Conservation (phyloP, 64 coral and sea anemone species). For the Astreopora myriophthalma region DNA sequence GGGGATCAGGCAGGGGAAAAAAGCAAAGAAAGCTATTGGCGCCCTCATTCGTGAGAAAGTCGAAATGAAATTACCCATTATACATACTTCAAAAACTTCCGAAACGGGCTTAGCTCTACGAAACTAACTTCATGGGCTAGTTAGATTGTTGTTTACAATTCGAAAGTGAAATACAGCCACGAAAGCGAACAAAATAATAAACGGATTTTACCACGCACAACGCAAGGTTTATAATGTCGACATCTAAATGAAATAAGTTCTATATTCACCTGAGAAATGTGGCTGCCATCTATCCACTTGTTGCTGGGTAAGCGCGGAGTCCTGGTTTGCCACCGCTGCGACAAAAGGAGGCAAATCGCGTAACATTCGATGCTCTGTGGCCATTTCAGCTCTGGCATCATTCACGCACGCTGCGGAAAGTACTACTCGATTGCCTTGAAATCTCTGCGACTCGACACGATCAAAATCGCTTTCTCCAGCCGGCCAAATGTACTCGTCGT, state of each 20-base stretch:
- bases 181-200: background rate
- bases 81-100: background rate
- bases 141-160: background rate
- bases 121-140: background rate
- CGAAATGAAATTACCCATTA: background rate
- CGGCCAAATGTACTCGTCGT: slow-evolving; percentile 84
- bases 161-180: slow-evolving; percentile 48
- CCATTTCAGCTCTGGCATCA: slow-evolving; percentile 49
- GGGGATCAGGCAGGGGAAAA: too few species aligned
- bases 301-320: background rate
- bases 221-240: background rate
- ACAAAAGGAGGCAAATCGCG: slow-evolving; percentile 29
- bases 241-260: background rate
- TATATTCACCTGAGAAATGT: slow-evolving; percentile 26
- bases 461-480: slow-evolving; percentile 59
- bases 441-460: slow-evolving; percentile 53
- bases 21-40: background rate
- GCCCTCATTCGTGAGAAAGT: slow-evolving; percentile 14
- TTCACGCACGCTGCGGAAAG: slow-evolving; percentile 11
- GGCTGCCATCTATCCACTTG: slow-evolving; percentile 28
- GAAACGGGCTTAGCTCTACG: background rate
- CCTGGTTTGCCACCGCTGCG: slow-evolving; percentile 8
- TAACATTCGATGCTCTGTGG: slow-evolving; percentile 23
- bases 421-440: slow-evolving; percentile 49
- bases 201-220: background rate